Evolutionary conservation across 2,888 invertebrate genomes (phyloP).

Genomic region (Sericinus montela): DNA sequence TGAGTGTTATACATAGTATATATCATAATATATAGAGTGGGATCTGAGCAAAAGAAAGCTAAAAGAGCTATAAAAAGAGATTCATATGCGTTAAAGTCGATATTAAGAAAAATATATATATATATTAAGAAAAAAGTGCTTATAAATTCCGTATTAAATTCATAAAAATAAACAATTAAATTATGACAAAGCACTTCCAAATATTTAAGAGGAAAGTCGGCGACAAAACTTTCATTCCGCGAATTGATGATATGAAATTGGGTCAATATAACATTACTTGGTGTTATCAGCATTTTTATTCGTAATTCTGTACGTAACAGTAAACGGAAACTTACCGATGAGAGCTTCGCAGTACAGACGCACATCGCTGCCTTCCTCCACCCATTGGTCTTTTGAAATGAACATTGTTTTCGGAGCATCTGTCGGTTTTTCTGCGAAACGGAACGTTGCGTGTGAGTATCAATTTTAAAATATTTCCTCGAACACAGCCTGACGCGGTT

Average conservation of each 20-base stretch:
- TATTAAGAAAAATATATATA: too few relatives aligned
- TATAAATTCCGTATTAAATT: too few relatives aligned
- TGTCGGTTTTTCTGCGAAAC: slow-evolving; percentile 80
- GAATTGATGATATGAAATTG: slow-evolving; percentile 13
- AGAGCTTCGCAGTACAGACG: slow-evolving; percentile 89
- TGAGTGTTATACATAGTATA: too few relatives aligned
- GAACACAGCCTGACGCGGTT: slow-evolving; percentile 19
- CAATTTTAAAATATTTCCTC: slow-evolving; percentile 13
- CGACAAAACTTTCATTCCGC: slow-evolving; percentile 15
- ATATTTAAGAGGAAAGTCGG: slow-evolving; percentile 12
- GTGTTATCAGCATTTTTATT: slow-evolving; percentile 16
- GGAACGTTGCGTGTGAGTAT: slow-evolving; percentile 16
- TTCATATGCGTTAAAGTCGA: too few relatives aligned
- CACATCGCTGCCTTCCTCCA: slow-evolving; percentile 80
- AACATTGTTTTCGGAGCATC: slow-evolving; percentile 83
- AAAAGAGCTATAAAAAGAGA: too few relatives aligned
- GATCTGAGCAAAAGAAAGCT: too few relatives aligned
- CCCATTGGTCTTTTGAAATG: slow-evolving; percentile 82
- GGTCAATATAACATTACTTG: slow-evolving; percentile 8
- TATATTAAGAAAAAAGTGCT: too few relatives aligned
- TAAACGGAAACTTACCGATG: slow-evolving; percentile 78
- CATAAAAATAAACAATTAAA: background rate
- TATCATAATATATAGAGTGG: too few relatives aligned
- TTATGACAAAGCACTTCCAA: background rate
- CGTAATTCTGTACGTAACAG: slow-evolving; percentile 8